Evolutionary conservation across 92 coral and sea anemone species (phyloP), one percentile per base, ranked within the genome.

Genomic region (Porites evermanni): DNA sequence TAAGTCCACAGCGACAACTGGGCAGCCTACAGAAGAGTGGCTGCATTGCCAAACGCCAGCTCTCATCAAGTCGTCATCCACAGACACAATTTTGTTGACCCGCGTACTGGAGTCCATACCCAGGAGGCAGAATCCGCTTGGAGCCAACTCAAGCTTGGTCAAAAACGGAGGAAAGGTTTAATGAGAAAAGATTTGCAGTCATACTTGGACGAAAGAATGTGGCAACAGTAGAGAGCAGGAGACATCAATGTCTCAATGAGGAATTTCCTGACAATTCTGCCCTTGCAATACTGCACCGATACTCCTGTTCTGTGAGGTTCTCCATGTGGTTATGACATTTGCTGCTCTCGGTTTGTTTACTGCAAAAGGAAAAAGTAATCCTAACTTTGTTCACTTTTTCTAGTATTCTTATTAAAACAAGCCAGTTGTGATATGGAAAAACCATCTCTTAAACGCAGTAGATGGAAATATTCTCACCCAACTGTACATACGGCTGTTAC

Each of bases 1-100:
- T 79, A 59, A 13, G 74, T 89, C 29, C 88, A 88, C 23, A 68
- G 70, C 0, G 92, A 89, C 56, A 88, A 89, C 38, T 77, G 83
- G 80, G 88, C 64, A 5, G 79, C 93, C 14, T 89, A 89, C 68
- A 68, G 70, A 44, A 23, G 67, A 56, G 63, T 84, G 14, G 68
- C 71, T 6, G 64, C 38, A n/a, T 53, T 85, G 17, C 86, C 82
- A 26, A 67, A 54, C 56, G 82, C 81, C 51, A 16, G 67, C 32
- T 51, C 16, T 14, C 91, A 87, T 29, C 19, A 64, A 64, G 78
- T 88, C 1, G 91, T 88, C 2, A 53, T 67, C 2, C 86, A 87
- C 53, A 51, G 51, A 65, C 56, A 47, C 14, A 64, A 88, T 64
- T 88, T 88, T 66, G 87, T 88, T 1, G 78, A 88, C 60, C 87